Conservation (phyloP, 1,140 invertebrate genomes). For the Polypedilum pembai region DNA sequence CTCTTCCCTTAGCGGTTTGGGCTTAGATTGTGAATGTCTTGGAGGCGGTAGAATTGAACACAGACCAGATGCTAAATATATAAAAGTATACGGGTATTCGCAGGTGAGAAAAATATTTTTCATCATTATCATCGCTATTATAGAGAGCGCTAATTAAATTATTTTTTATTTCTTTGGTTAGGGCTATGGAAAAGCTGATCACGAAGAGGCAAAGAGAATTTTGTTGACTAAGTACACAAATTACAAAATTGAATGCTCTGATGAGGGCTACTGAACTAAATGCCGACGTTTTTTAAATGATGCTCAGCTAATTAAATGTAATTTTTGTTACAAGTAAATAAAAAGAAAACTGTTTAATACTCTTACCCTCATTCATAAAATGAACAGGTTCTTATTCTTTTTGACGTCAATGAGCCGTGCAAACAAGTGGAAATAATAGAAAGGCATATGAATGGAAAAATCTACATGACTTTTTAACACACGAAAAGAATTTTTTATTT, state of each 20-base stretch:
- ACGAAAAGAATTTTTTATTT: no score
- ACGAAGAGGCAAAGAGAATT: constrained; percentile 36
- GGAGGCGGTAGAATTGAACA: constrained; percentile 74
- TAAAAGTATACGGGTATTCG: constrained; percentile 71
- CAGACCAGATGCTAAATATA: constrained; percentile 51
- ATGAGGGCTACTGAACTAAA: constrained; percentile 39
- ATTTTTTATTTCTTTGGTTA: constrained; percentile 30
- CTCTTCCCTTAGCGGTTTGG: constrained; percentile 36
- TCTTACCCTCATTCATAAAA: no score
- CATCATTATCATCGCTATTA: background rate
- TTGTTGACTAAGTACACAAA: constrained; percentile 37
- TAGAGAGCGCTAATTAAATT: background rate
- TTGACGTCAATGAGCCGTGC: no score
- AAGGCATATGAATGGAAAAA: no score
- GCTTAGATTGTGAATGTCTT: constrained; percentile 57
- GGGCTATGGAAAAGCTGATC: constrained; percentile 43
- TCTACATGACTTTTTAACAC: no score
- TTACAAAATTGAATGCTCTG: constrained; percentile 40
- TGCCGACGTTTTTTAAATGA: no score
- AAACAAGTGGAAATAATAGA: no score
- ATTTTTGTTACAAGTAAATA: no score
- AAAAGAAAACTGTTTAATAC: no score
- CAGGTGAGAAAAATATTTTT: constrained; percentile 46
- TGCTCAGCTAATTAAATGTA: no score
- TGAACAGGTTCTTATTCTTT: no score